Evolutionary conservation across 2,888 invertebrate species (phyloP).

Genomic region (Phymatocera aterrima): DNA sequence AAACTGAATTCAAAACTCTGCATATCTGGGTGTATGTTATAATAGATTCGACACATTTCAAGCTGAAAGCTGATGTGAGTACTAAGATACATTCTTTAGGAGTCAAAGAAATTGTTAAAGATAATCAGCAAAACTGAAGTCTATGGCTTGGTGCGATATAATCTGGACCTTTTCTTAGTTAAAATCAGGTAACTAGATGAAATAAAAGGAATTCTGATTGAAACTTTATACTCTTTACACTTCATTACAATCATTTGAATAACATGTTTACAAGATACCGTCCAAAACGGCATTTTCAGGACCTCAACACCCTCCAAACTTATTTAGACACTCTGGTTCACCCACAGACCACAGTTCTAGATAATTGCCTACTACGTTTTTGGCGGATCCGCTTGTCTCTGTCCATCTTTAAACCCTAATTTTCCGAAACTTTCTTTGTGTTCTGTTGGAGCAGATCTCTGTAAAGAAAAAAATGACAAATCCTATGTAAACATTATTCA

Average conservation of each 20-base stretch:
- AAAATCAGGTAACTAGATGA: conserved; percentile 13
- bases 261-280: conserved; percentile 25
- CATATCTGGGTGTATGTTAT: conserved; percentile 20
- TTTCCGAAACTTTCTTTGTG: conserved; percentile 51
- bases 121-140: neutral
- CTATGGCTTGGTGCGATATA: neutral
- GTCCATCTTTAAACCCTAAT: conserved; percentile 52
- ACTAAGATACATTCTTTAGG: neutral
- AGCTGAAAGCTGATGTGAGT: conserved; percentile 3
- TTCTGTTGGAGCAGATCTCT: neutral
- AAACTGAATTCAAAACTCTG: too few species aligned
- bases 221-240: conserved; percentile 25
- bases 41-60: neutral
- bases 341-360: neutral
- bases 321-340: neutral
- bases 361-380: conserved; percentile 56
- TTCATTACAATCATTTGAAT: conserved; percentile 34
- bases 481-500: neutral
- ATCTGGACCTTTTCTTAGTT: conserved; percentile 24
- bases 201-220: conserved; percentile 14
- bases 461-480: neutral
- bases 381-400: conserved; percentile 57
- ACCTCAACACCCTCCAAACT: neutral
- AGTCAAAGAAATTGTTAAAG: neutral
- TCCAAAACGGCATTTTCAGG: neutral